Evolutionary conservation across 2,113 vertebrate genomes (phyloP).

Genomic region (Melanocharis versteri): DNA sequence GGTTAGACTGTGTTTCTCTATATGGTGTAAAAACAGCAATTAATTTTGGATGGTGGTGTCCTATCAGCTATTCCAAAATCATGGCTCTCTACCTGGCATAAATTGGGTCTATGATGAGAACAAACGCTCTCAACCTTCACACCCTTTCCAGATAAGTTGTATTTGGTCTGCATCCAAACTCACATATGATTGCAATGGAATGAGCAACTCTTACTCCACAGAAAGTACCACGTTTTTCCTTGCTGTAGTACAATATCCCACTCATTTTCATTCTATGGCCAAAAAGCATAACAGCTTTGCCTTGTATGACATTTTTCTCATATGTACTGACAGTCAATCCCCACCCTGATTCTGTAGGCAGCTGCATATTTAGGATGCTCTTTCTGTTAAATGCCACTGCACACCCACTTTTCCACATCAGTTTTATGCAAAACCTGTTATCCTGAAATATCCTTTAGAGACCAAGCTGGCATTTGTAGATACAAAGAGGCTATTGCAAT

Average conservation of each 20-base stretch:
- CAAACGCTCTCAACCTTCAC: neutral
- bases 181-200: neutral
- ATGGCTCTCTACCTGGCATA: neutral
- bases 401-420: conserved; percentile 13
- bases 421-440: neutral
- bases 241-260: neutral
- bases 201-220: neutral
- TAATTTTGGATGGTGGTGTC: neutral
- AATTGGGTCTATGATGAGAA: neutral
- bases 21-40: neutral
- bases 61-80: neutral
- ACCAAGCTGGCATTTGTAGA: neutral
- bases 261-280: neutral
- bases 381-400: conserved; percentile 20
- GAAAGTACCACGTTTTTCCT: neutral
- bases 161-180: neutral
- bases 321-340: neutral
- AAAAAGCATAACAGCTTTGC: neutral
- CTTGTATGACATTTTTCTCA: conserved; percentile 27
- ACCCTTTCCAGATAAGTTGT: neutral
- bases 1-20: neutral
- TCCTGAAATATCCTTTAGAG: conserved; percentile 43
- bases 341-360: neutral
- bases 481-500: neutral
- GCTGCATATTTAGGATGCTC: neutral